Evolutionary conservation across 2,797 vertebrate species (phyloP), one percentile per base, ranked within the genome.

Genomic region (Huso huso): DNA sequence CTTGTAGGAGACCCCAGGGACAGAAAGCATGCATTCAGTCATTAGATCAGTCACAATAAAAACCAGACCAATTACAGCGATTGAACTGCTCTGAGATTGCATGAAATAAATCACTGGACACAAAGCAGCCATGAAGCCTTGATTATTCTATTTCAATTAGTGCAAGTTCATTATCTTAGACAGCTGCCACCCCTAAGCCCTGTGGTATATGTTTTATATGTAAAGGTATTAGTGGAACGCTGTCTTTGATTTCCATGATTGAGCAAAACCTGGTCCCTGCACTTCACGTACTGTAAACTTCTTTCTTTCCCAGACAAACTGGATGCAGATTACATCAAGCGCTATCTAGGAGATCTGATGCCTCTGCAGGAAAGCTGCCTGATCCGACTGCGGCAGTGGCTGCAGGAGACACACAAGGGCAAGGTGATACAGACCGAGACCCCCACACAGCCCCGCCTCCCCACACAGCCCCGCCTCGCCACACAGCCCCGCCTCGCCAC

Each of bases 341-440:
- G 96, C 13, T 99, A 99, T 78, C 83, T 99, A 73, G 96, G 96
- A 0, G 96, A 98, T 82, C 81, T 98, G 81, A 98, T 95, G 0
- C 96, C 96, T 0, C 85, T 99, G 72, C 96, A 99, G 82, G 96
- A 99, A 80, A 99, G 96, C 85, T 99, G 96, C 78, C 90, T 99
- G 62, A 98, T 99, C 79, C 85, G 94, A 9, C 92, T 99, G 62
- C 92, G 96, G 18, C 91, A 93, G 78, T 98, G 96, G 95, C 91
- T 99, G 8, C 96, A 99, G 83, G 96, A 98, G 72, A 94, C 92
- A 0, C 96, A 99, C 86, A 99, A 99, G 80, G 96, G 95, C 83
- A 99, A 98, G 79, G 96, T 98, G 77, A 84, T 64, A 79, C 37
- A 37, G 37, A 37, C 37, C 37, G 81, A 70, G 55, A 55, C 6